These are phyloP conservation scores for Macrotrachela quadricornifera DNA, from an alignment of 1,140 invertebrate genomes.

Conservation along the genomic window DNA sequence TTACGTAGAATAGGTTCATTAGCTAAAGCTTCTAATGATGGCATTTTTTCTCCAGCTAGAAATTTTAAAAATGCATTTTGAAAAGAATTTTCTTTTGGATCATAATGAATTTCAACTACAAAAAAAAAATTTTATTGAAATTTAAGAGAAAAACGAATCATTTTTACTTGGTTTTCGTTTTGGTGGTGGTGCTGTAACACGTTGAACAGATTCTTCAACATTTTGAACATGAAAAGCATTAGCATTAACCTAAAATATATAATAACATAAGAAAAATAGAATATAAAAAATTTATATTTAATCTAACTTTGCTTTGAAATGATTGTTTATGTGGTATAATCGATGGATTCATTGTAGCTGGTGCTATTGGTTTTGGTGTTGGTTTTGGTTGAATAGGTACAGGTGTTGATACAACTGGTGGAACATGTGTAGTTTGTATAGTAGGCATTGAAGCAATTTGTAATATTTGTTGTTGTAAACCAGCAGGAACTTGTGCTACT, in stretches of 20 bases:
- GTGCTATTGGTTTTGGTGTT: neutral
- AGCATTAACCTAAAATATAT: too few species aligned
- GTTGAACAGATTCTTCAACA: slow-evolving; percentile 4
- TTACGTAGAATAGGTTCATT: slow-evolving; percentile 7
- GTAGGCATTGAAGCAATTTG: neutral
- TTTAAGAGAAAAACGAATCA: too few species aligned
- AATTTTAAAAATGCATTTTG: slow-evolving; percentile 6
- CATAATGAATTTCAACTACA: neutral
- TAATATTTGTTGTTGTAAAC: slow-evolving; percentile 1
- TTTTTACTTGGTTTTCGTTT: neutral
- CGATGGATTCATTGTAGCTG: too few species aligned
- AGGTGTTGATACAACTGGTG: too few species aligned
- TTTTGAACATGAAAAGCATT: too few species aligned
- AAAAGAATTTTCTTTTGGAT: neutral
- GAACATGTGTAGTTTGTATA: too few species aligned
- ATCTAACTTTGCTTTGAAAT: too few species aligned
- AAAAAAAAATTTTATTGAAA: neutral
- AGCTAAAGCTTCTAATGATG: slow-evolving; percentile 1
- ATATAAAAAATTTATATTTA: too few species aligned
- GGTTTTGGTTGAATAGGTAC: neutral
- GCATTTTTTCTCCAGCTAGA: slow-evolving; percentile 6
- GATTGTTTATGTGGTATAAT: too few species aligned
- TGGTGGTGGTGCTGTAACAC: slow-evolving; percentile 5
- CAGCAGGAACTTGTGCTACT: neutral
- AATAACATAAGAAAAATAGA: too few species aligned